phyloP scores from a whole-genome alignment of 92 coral and sea anemone genomes.

The Epizoanthus illoricatus region DNA sequence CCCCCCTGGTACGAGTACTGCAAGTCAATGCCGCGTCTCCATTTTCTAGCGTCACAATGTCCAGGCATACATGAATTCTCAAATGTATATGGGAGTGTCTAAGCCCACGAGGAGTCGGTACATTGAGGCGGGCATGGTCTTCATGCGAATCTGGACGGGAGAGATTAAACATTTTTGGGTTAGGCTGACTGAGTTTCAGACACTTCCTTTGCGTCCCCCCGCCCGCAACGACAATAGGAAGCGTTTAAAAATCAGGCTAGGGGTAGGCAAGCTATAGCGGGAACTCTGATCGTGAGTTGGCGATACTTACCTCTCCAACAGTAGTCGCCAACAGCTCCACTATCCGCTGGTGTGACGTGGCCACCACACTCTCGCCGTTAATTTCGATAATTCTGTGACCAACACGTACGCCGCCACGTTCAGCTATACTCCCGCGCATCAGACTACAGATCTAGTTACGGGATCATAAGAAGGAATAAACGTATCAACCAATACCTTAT shows the following conservation, averaged over 20 bases:
- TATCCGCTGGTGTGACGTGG: conserved; percentile 96
- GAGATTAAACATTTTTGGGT: background rate
- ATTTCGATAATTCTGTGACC: conserved; percentile 98
- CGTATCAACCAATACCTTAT: too few relatives aligned
- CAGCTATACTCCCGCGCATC: conserved; percentile 99
- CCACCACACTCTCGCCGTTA: conserved; percentile 95
- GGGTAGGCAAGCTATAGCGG: background rate
- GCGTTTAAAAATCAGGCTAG: background rate
- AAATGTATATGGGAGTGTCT: conserved; percentile 89
- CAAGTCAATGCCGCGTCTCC: background rate
- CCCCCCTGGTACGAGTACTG: background rate
- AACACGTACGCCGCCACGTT: conserved; percentile 99
- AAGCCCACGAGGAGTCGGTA: conserved; percentile 93
- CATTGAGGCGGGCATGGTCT: conserved; percentile 99
- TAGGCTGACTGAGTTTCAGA: background rate
- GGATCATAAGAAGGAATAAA: background rate
- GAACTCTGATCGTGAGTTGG: too few relatives aligned
- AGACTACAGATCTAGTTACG: conserved; percentile 85
- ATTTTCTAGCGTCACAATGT: background rate
- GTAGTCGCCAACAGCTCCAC: conserved; percentile 92
- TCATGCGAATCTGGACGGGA: conserved; percentile 84
- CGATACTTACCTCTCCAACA: conserved; percentile 87
- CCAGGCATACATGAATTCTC: conserved; percentile 22
- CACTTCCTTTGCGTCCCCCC: background rate
- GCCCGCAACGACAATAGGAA: background rate